phyloP scores from a whole-genome alignment of 2,113 vertebrate genomes.

The Oncorhynchus masou region DNA sequence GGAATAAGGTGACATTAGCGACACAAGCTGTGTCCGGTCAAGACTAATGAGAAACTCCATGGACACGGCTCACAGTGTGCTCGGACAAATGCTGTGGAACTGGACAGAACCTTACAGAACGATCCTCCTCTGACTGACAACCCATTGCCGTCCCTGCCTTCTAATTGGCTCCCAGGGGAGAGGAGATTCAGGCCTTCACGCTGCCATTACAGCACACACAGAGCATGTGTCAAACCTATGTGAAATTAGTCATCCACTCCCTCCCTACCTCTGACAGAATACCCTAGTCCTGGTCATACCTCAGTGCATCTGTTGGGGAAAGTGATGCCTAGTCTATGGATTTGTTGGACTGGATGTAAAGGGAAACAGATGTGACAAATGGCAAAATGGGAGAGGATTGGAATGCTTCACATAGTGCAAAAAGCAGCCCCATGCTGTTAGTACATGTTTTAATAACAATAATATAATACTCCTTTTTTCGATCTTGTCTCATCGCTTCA shows the following conservation, averaged over 20 bases:
- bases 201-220: constrained; percentile 1
- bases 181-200: not conserved
- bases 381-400: not conserved
- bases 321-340: not conserved
- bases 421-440: too few relatives aligned
- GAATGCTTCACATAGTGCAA: too few relatives aligned
- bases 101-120: not conserved
- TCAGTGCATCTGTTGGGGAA: not conserved
- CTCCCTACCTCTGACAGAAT: not conserved
- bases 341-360: not conserved
- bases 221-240: not conserved
- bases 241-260: constrained; percentile 16
- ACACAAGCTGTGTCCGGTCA: not conserved
- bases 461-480: too few relatives aligned
- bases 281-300: too few relatives aligned
- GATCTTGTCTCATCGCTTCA: too few relatives aligned
- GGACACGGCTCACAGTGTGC: not conserved
- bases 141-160: not conserved
- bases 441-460: too few relatives aligned
- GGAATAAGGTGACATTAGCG: too few relatives aligned
- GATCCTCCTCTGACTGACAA: not conserved
- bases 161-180: constrained; percentile 29
- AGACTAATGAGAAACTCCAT: not conserved
- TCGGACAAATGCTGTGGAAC: not conserved
- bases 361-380: not conserved